phyloP scores from a whole-genome alignment of 2,113 vertebrate species.

The Entomyzon cyanotis region DNA sequence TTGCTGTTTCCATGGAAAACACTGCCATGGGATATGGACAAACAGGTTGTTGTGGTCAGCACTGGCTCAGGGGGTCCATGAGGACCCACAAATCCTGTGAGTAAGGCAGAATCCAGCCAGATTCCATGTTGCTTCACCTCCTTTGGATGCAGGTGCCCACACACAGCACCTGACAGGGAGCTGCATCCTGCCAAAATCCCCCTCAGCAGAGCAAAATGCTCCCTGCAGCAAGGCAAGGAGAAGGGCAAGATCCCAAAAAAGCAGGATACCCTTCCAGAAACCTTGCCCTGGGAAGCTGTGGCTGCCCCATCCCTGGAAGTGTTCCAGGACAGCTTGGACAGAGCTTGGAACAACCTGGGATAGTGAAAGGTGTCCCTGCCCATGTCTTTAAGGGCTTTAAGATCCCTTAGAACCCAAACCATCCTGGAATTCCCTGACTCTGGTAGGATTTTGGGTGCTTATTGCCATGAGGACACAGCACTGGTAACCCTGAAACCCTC shows the following conservation, averaged over 20 bases:
- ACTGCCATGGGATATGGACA: neutral
- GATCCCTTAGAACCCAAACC: neutral
- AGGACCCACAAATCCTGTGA: neutral
- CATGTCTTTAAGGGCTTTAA: neutral
- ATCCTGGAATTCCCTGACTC: neutral
- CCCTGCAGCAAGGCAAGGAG: neutral
- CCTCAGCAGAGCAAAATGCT: neutral
- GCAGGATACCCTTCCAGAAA: neutral
- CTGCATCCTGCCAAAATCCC: neutral
- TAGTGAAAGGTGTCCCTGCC: neutral
- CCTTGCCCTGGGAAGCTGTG: neutral
- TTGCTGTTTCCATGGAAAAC: neutral
- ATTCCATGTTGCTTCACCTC: neutral
- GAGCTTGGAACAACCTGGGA: neutral
- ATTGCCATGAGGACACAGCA: accelerated
- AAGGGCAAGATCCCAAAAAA: neutral
- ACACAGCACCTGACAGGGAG: neutral
- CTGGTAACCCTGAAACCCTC: neutral
- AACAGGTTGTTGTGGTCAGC: neutral
- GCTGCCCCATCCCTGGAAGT: neutral
- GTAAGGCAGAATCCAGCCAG: neutral
- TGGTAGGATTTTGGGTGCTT: neutral
- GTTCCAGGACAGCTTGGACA: neutral
- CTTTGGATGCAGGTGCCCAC: neutral
- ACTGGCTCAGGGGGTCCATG: neutral